phyloP scores from a whole-genome alignment of 2,113 vertebrate genomes.

The Sprattus sprattus region DNA sequence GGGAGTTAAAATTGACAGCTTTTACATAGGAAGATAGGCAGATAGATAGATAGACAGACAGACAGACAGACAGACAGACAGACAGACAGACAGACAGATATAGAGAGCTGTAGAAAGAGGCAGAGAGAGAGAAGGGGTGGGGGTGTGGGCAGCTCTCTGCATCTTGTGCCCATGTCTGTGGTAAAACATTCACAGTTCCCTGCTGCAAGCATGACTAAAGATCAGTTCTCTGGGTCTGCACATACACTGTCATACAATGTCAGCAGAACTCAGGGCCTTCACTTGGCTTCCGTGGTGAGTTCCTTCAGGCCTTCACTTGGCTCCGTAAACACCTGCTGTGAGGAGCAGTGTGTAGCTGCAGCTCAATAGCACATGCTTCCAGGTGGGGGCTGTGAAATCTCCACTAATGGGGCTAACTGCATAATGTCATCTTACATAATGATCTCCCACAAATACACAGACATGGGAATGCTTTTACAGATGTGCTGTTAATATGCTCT shows the following conservation, averaged over 20 bases:
- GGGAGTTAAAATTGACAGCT: neutral
- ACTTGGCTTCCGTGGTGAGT: neutral
- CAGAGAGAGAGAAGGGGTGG: neutral
- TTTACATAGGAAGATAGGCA: neutral
- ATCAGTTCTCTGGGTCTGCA: neutral
- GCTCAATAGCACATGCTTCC: neutral
- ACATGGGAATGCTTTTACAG: neutral
- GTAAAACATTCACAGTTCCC: neutral
- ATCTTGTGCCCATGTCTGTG: neutral
- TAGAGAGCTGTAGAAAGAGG: slow-evolving; percentile 18
- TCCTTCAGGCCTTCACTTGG: no score
- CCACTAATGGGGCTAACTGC: neutral
- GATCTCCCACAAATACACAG: neutral
- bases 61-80: slow-evolving; percentile 17
- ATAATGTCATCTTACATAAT: neutral
- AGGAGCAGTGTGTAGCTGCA: neutral
- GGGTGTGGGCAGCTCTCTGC: neutral
- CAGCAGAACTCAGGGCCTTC: neutral
- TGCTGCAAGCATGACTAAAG: neutral
- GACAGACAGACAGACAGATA: neutral
- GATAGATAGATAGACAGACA: neutral
- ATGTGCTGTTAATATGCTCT: neutral
- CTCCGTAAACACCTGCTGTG: no score
- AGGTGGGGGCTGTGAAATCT: neutral
- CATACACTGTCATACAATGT: neutral